Evolutionary conservation across 2,113 vertebrate genomes (phyloP).

Genomic region (Diphyllodes magnificus): DNA sequence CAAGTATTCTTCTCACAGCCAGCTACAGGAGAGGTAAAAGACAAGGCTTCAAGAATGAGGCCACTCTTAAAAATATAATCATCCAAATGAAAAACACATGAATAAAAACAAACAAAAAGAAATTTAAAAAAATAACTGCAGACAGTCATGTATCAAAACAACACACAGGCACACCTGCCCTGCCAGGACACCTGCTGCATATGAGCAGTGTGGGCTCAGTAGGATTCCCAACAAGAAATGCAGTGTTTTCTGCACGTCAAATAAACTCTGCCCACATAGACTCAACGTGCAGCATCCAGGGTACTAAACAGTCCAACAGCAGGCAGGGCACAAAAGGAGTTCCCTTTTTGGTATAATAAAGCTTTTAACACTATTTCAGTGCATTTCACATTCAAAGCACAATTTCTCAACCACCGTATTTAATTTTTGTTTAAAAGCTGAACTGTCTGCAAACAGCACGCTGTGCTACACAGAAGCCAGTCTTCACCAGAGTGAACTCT

Average conservation of each 20-base stretch:
- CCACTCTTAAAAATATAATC: background rate
- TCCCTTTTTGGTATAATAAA: background rate
- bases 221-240: background rate
- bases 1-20: background rate
- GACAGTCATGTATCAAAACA: background rate
- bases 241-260: fast-evolving
- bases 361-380: background rate
- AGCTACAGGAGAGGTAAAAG: background rate
- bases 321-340: background rate
- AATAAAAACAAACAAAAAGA: background rate
- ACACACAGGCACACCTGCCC: background rate
- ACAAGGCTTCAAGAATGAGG: background rate
- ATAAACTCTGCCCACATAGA: background rate
- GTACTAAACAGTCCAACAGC: background rate
- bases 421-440: background rate
- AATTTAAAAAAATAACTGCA: background rate
- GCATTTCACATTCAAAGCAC: background rate
- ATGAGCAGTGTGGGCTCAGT: background rate
- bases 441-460: background rate
- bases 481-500: background rate
- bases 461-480: background rate
- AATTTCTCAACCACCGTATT: background rate
- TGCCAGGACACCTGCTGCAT: background rate
- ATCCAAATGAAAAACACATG: background rate
- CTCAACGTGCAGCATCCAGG: background rate